Conservation (phyloP, 35 echinoderm and acorn worm genomes). For the Apostichopus parvimensis region DNA sequence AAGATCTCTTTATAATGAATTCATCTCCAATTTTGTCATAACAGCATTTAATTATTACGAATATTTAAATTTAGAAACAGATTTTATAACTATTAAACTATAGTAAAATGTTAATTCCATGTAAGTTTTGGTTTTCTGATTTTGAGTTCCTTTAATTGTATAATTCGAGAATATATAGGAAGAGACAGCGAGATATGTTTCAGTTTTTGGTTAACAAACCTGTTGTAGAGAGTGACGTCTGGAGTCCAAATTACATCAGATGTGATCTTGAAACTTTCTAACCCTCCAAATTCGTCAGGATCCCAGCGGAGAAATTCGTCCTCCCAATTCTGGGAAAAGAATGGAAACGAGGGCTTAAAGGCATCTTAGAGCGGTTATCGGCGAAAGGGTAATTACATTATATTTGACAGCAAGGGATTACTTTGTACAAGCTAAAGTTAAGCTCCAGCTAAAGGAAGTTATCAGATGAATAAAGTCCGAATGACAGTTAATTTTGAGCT, state of each 20-base stretch:
- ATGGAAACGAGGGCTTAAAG: background rate
- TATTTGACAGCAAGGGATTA: background rate
- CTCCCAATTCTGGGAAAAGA: conserved; percentile 59
- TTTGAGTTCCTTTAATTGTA: background rate
- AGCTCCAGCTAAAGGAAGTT: too few species aligned
- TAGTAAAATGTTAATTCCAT: too few species aligned
- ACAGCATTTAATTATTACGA: too few species aligned
- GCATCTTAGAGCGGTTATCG: background rate
- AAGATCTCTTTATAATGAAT: too few species aligned
- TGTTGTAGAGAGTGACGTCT: conserved; percentile 77
- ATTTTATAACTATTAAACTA: too few species aligned
- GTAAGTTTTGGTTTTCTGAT: background rate
- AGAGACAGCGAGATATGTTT: background rate
- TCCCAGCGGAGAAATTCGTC: conserved; percentile 82
- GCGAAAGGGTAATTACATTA: background rate
- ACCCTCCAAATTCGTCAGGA: conserved; percentile 65
- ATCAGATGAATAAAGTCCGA: too few species aligned
- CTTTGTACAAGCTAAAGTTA: too few species aligned
- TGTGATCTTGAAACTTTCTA: conserved; percentile 67
- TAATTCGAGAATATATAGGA: background rate
- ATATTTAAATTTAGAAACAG: too few species aligned
- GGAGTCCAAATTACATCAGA: conserved; percentile 82
- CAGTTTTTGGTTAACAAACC: conserved; percentile 22
- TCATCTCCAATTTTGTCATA: too few species aligned
- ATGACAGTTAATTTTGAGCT: too few species aligned